Evolutionary conservation across 2,888 invertebrate species (phyloP).

Genomic region (Drosophila nigricruria): DNA sequence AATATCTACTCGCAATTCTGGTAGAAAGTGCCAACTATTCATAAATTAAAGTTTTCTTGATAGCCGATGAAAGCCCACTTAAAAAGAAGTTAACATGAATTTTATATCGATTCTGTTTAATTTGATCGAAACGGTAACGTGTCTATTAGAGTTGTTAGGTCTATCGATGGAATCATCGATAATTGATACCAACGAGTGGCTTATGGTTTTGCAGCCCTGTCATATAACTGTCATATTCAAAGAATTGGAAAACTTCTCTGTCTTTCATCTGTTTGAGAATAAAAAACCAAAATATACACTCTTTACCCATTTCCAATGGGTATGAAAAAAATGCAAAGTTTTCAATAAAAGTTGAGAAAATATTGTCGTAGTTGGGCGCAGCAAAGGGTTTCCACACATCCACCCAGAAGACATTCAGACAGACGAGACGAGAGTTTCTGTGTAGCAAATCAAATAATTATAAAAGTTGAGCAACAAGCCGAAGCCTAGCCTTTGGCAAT

Average conservation of each 20-base stretch:
- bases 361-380: constrained; percentile 28
- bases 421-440: constrained; percentile 30
- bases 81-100: too few species aligned
- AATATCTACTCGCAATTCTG: too few species aligned
- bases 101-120: too few species aligned
- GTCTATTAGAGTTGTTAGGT: too few species aligned
- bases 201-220: too few species aligned
- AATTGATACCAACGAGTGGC: too few species aligned
- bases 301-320: not conserved
- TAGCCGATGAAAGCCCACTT: too few species aligned
- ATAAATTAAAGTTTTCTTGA: too few species aligned
- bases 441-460: constrained; percentile 82
- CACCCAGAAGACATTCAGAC: constrained; percentile 9
- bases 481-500: constrained; percentile 51
- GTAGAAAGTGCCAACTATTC: too few species aligned
- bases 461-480: constrained; percentile 74
- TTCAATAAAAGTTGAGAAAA: constrained; percentile 36
- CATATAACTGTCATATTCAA: too few species aligned
- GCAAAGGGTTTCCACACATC: constrained; percentile 23
- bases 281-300: not conserved
- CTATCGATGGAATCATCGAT: not conserved
- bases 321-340: constrained; percentile 13
- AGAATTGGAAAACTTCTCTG: not conserved
- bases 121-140: too few species aligned
- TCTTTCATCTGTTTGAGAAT: too few species aligned